Percentiles rank a stretch among this genome's conserved stretches.
Conservation (phyloP, 37 sponge, comb jelly and placozoan species). For the Diacarnus erythraeanus region DNA sequence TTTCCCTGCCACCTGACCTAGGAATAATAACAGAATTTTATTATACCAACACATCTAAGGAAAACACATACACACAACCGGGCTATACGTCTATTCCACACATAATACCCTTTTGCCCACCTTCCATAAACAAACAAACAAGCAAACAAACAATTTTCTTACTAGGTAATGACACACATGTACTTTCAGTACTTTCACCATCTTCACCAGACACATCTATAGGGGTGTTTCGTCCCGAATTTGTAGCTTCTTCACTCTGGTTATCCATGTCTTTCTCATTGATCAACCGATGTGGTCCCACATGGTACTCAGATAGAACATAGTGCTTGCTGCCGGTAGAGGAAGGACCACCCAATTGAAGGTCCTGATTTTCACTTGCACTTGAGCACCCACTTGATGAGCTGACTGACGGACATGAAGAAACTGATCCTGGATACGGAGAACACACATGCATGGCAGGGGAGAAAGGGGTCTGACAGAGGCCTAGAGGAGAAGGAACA, state of each 20-base stretch:
- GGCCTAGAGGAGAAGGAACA: constrained; percentile 43
- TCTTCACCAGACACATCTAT: constrained; percentile 20
- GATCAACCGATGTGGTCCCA: constrained; percentile 40
- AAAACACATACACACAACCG: background rate
- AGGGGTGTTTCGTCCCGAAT: constrained; percentile 57
- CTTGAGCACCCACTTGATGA: constrained; percentile 70
- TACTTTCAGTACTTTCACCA: constrained; percentile 1
- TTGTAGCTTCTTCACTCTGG: constrained; percentile 38
- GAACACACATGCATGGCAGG: constrained; percentile 45
- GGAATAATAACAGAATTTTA: background rate
- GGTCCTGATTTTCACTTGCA: constrained; percentile 35
- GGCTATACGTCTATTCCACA: too few relatives aligned
- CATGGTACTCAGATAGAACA: constrained; percentile 62
- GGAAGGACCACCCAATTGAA: background rate
- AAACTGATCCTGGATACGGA: constrained; percentile 28
- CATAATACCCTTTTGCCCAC: too few relatives aligned
- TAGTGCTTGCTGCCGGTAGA: background rate
- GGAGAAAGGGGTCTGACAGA: constrained; percentile 46
- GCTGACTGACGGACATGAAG: constrained; percentile 46
- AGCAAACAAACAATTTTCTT: too few relatives aligned
- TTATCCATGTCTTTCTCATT: constrained; percentile 40
- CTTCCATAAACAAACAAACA: too few relatives aligned
- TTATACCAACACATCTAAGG: background rate
- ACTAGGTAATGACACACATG: background rate
- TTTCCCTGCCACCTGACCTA: background rate